Base-by-base conservation (phyloP, 2,797 vertebrate genomes). In the Thamnophis elegans region DNA sequence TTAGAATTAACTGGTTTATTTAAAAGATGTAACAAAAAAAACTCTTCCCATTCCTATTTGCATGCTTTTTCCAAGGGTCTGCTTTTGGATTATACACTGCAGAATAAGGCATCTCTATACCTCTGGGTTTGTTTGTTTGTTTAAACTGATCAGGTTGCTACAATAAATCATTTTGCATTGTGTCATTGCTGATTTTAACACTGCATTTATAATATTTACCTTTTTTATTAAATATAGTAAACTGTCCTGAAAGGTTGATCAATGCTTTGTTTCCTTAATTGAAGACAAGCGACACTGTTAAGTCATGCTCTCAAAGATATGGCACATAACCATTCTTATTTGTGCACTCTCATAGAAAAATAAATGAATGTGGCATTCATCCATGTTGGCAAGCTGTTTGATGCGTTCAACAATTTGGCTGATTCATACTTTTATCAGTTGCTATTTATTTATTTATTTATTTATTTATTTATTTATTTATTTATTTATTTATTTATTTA, bases 381-480 rank as follows among this genome's bases (percentile, higher is more conserved):
- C 97, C 97, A 96, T 93, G 56, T 93, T 96, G 95, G 95, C 96
- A 97, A 94, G 94, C 96, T 95, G 73, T 56, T n/a, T 60, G 89
- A 94, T 94, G 9, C 92, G 94, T 97, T 95, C 96, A 97, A 95
- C 97, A 97, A 94, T 97, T 97, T 96, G 94, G 91, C 95, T 96
- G 96, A 96, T 97, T 97, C 95, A 94, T 96, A 94, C 82, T 0
- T 0, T 32, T 96, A 65, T 87, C 95, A 96, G 85, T 97, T 95
- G 95, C 95, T 96, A 97, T 94, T 97, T 90, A 47, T 82, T 82
- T 82, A 47, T 82, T 82, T 82, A 82, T 97, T 97, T 95, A 96
- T 42, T 42, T 42, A 42, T 42, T 42, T 42, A 42, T 42, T 42
- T 42, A 42, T 42, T 42, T 42, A 42, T 42, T 42, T 42, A 42